Base-by-base conservation (phyloP, 92 coral and sea anemone genomes). In the Phenganax stokvisi region DNA sequence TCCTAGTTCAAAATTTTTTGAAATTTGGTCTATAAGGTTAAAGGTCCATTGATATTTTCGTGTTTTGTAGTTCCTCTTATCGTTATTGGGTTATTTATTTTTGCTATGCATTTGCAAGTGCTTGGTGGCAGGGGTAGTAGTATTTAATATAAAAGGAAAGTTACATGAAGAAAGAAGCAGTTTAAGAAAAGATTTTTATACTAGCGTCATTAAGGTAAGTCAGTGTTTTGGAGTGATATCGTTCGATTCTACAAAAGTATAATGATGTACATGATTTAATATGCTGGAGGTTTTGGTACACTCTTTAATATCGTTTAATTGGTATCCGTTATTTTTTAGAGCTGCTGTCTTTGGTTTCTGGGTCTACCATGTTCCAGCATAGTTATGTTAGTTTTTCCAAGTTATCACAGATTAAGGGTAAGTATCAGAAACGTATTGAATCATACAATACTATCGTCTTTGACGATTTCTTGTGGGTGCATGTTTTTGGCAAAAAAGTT, bases 131-230 rank as follows among this genome's bases (percentile, higher is more conserved):
- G 97, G 88, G 60, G 91, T 89, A 25, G 88, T 90, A 79, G 89
- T 87, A 56, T 84, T 89, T 57, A 83, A 87, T 59, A 91, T 90
- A 74, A 90, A 88, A 85, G 88, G 70, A 80, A 93, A 90, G 84
- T 81, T 93, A 54, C 83, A 85, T 37, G 92, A 93, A 71, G 97
- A 93, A 83, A 87, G 97, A 83, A 93, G 97, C 82, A 88, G 96
- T 28, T 85, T 93, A 52, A 86, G 97, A 15, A 93, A 85, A 86
- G 97, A 93, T 76, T 93, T 91, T 85, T 93, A 93, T 85, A 91
- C 84, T 79, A 91, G 90, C 87, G 92, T 91, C 85, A 85, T 91
- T 44, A 93, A 93, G 97, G 97, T 93, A 76, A 77, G 87, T 31
- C 9, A 37, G 47, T 5, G 47, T 37, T 37, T 37, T 37, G 47